A percentile compares a stretch with the other conserved stretches of the same genome.
Evolutionary conservation across 2,888 invertebrate genomes (phyloP).

Genomic region (Papilio elwesi): DNA sequence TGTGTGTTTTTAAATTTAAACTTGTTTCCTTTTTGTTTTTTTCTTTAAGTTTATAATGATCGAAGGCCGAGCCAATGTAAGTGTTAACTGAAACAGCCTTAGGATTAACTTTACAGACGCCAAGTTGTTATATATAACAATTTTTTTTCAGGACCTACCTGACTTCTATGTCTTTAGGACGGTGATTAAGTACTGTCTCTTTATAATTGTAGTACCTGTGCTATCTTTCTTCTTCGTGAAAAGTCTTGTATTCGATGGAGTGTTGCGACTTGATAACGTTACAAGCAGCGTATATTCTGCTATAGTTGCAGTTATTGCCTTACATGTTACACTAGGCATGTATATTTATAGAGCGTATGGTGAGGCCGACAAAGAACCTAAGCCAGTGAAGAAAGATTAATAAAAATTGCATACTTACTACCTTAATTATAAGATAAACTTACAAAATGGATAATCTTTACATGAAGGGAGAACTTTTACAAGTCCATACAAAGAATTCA

Average conservation of each 20-base stretch:
- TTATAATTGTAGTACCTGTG: constrained; percentile 91
- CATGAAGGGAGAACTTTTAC: constrained; percentile 78
- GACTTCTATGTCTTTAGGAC: constrained; percentile 90
- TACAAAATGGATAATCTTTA: constrained; percentile 75
- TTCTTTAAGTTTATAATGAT: constrained; percentile 75
- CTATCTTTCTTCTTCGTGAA: constrained; percentile 89
- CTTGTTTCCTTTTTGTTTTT: constrained; percentile 54
- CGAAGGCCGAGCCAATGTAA: constrained; percentile 82
- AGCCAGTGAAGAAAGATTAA: constrained; percentile 78
- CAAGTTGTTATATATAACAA: not conserved
- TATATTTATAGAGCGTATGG: constrained; percentile 92
- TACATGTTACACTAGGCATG: constrained; percentile 90
- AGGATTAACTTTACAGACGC: not conserved
- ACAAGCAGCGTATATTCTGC: constrained; percentile 92
- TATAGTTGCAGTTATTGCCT: constrained; percentile 88
- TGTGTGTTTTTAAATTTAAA: constrained; percentile 42
- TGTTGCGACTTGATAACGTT: constrained; percentile 79
- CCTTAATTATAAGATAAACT: constrained; percentile 33
- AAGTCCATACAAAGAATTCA: constrained; percentile 75
- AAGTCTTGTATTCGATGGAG: constrained; percentile 88
- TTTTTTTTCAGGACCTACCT: constrained; percentile 83
- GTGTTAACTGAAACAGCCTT: constrained; percentile 48
- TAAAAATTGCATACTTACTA: constrained; percentile 40
- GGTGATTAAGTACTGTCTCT: constrained; percentile 89
- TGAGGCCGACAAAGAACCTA: constrained; percentile 73